Conservation (phyloP, 92 coral and sea anemone species). For the Actinostola sp. region DNA sequence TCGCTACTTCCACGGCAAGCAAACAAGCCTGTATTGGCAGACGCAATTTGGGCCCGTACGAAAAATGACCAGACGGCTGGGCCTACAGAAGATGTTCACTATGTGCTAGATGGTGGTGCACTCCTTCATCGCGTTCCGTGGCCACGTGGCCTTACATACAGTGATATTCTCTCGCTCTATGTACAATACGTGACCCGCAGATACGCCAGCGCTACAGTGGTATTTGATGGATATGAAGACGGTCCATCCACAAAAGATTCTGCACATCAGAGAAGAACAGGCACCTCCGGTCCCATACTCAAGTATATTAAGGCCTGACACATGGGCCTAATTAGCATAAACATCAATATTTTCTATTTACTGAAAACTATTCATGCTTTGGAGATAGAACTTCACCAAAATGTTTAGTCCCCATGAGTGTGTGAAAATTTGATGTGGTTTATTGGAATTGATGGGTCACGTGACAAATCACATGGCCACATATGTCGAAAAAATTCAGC, state of each 20-base stretch:
- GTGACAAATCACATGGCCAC: no score
- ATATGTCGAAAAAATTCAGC: no score
- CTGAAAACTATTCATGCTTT: no score
- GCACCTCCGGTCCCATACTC: no score
- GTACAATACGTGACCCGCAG: conserved; percentile 28
- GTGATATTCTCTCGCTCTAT: conserved; percentile 20
- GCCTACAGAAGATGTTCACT: conserved; percentile 6
- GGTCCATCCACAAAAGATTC: conserved; percentile 40
- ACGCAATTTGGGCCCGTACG: conserved; percentile 43
- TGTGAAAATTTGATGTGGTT: no score
- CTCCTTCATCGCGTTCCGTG: conserved; percentile 51
- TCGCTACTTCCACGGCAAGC: conserved; percentile 51
- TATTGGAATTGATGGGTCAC: no score
- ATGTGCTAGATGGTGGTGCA: conserved; percentile 58
- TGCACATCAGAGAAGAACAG: conserved; percentile 37
- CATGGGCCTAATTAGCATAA: no score
- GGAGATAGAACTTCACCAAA: no score
- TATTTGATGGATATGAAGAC: conserved; percentile 57
- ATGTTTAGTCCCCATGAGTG: no score
- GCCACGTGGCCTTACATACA: conserved; percentile 39
- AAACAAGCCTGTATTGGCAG: conserved; percentile 52
- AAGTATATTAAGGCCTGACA: no score
- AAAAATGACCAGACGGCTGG: conserved; percentile 13
- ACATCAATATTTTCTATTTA: no score
- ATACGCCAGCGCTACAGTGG: conserved; percentile 50